Base-by-base conservation (phyloP, 2,888 invertebrate species). In the Palloptera scutellata region DNA sequence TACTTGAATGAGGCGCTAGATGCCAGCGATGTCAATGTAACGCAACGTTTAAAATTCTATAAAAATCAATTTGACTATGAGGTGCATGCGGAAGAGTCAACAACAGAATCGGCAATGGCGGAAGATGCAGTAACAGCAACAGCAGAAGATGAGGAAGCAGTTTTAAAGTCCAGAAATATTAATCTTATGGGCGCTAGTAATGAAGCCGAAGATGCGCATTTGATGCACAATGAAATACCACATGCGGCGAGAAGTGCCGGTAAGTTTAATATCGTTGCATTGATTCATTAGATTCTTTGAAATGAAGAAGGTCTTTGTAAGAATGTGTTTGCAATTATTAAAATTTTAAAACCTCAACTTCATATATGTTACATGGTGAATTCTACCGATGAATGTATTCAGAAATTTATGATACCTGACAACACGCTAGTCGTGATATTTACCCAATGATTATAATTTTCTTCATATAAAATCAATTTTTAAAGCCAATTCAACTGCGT, bases 1-100 rank as follows among this genome's bases (percentile, higher is more conserved):
- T 94, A 91, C 77, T 83, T 94, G 70, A 89, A 91, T 73, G 87
- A 88, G 42, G 89, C 89, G 40, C 86, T 94, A 62, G 88, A 89
- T 54, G 86, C 86, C 30, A 89, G 88, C 77, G 91, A 92, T 80
- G 86, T 92, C 17, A 89, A 89, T 73, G 86, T 92, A 17, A 88
- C 90, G 68, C 87, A 90, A 80, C 88, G 91, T 75, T 82, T 91
- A 78, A 86, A 87, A 60, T 89, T 92, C 78, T 89, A 86, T 71
- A 89, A 87, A 75, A 92, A 92, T 79, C 87, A 87, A 74, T 87
- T 91, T 66, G 86, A 89, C 70, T 87, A 89, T 66, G 84, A 86
- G 71, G 88, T 88, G 74, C 77, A 79, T 30, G 67, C 70, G 15
- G 75, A 68, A 45, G 63, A 45, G 13, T 57, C 72, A 8, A 72